Conservation (phyloP, 2,797 vertebrate species). For the Chanos chanos region DNA sequence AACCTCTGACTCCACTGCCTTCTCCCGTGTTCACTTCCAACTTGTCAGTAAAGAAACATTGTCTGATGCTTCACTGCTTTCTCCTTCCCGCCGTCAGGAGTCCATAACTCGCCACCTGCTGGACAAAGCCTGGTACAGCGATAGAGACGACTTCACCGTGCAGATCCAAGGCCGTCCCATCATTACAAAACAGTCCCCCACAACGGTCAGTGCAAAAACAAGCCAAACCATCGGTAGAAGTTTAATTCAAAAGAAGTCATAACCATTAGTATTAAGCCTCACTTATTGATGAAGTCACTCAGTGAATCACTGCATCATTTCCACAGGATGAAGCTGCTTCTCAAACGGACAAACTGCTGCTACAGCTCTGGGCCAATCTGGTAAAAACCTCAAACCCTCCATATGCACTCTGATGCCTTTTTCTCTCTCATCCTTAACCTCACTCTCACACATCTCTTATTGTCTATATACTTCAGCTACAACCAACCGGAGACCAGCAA, state of each 20-base stretch:
- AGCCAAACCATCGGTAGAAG: too few relatives aligned
- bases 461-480: not conserved
- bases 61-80: not conserved
- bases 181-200: not conserved
- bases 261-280: too few relatives aligned
- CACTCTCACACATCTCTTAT: not conserved
- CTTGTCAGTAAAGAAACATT: not conserved
- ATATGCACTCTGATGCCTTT: too few relatives aligned
- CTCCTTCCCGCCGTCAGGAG: too few relatives aligned
- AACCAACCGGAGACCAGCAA: not conserved
- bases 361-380: slow-evolving; percentile 14
- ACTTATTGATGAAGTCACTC: too few relatives aligned
- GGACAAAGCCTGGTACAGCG: slow-evolving; percentile 15
- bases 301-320: too few relatives aligned
- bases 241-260: not conserved
- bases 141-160: slow-evolving; percentile 20
- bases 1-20: too few relatives aligned
- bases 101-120: not conserved
- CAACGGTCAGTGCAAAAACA: not conserved
- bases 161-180: slow-evolving; percentile 21
- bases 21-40: too few relatives aligned
- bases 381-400: too few relatives aligned
- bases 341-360: not conserved
- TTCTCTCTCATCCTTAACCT: too few relatives aligned
- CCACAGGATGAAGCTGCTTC: too few relatives aligned